Evolutionary conservation across 2,888 invertebrate genomes (phyloP).

Genomic region (Sisyra terminalis): DNA sequence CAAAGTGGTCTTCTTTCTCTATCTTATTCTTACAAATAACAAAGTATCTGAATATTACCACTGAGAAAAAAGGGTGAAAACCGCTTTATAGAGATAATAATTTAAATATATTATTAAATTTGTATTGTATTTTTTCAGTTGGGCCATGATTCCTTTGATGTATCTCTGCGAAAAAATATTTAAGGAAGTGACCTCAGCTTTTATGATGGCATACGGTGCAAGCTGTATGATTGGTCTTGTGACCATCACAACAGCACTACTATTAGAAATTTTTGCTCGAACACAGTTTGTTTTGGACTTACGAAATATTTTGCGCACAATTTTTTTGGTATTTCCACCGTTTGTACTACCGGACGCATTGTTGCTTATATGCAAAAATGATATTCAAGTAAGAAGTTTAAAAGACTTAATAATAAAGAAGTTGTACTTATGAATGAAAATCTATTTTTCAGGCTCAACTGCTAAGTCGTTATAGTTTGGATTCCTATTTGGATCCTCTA

Average conservation of each 20-base stretch:
- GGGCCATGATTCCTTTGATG: constrained; percentile 49
- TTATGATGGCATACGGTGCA: constrained; percentile 63
- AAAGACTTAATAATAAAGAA: no score
- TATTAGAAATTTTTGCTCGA: constrained; percentile 53
- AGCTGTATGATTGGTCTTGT: constrained; percentile 65
- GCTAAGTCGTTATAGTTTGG: constrained; percentile 44
- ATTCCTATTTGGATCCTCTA: constrained; percentile 47
- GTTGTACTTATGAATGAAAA: no score
- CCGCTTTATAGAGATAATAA: no score
- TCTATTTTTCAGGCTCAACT: constrained; percentile 28
- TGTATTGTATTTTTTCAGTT: constrained; percentile 35
- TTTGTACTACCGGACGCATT: constrained; percentile 74
- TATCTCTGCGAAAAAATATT: constrained; percentile 64
- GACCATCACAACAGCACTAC: constrained; percentile 54
- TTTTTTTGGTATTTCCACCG: constrained; percentile 70
- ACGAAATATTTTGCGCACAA: constrained; percentile 48
- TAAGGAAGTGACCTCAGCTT: constrained; percentile 61
- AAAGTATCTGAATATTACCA: no score
- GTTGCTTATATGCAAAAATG: constrained; percentile 39
- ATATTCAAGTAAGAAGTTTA: constrained; percentile 15
- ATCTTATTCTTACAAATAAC: no score
- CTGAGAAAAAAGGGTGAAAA: no score
- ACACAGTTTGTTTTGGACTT: constrained; percentile 38
- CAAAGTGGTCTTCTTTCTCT: no score
- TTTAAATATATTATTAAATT: no score